phyloP scores from a whole-genome alignment of 2,797 vertebrate species.

The Australoheros facetus region DNA sequence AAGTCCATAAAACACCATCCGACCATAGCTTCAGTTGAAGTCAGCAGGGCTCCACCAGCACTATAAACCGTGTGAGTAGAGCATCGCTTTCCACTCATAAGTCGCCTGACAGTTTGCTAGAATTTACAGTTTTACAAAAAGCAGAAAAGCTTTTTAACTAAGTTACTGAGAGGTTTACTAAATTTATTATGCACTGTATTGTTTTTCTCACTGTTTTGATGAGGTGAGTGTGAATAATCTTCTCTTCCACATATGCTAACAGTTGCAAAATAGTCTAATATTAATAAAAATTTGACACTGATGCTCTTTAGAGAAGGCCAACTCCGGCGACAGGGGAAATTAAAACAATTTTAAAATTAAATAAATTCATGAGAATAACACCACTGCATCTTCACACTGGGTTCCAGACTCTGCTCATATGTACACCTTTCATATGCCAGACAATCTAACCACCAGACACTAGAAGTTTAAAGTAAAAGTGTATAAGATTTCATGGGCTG shows the following conservation, averaged over 20 bases:
- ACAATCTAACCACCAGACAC: slow-evolving; percentile 7
- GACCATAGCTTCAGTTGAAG: too few relatives aligned
- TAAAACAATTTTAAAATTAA: neutral
- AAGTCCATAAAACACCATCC: too few relatives aligned
- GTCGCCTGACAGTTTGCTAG: too few relatives aligned
- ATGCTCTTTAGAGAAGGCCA: neutral
- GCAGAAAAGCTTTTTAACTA: too few relatives aligned
- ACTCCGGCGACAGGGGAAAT: too few relatives aligned
- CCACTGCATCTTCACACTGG: neutral
- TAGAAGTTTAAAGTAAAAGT: slow-evolving; percentile 19
- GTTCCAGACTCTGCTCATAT: neutral
- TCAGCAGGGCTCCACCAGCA: too few relatives aligned
- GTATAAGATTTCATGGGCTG: neutral
- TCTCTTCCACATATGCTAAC: neutral
- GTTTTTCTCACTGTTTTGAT: neutral
- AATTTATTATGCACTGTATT: neutral
- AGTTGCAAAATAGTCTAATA: neutral
- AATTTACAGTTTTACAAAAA: too few relatives aligned
- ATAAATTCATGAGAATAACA: neutral
- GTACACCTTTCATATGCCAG: neutral
- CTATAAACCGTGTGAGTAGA: too few relatives aligned
- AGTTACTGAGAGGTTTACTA: neutral
- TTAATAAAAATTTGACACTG: neutral
- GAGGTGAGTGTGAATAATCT: neutral
- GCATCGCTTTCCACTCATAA: too few relatives aligned